Conservation (phyloP, 2,888 invertebrate species). For the Molorchus minor region DNA sequence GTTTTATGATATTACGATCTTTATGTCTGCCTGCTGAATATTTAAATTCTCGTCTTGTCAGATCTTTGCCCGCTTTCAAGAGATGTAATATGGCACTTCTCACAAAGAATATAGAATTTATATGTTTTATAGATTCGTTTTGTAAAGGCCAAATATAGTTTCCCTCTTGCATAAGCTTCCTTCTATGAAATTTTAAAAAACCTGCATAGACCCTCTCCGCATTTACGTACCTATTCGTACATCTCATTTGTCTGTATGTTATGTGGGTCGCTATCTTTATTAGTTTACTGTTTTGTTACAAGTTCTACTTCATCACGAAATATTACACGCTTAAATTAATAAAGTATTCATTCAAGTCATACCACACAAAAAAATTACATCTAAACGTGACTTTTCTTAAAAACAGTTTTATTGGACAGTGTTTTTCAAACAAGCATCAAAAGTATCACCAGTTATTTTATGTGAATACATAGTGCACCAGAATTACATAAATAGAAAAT, state of each 20-base stretch:
- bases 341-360: too few species aligned
- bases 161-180: slow-evolving; percentile 39
- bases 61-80: slow-evolving; percentile 51
- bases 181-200: slow-evolving; percentile 44
- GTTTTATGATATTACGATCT: slow-evolving; percentile 61
- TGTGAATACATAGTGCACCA: too few species aligned
- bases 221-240: too few species aligned
- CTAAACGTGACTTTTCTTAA: too few species aligned
- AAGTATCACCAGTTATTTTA: too few species aligned
- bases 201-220: slow-evolving; percentile 33
- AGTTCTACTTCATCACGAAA: too few species aligned
- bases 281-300: neutral
- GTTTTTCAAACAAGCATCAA: too few species aligned
- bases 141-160: slow-evolving; percentile 43
- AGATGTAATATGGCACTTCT: slow-evolving; percentile 56
- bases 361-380: too few species aligned
- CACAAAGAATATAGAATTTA: slow-evolving; percentile 58
- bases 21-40: slow-evolving; percentile 61
- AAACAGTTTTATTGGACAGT: too few species aligned
- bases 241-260: slow-evolving; percentile 30
- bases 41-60: slow-evolving; percentile 58
- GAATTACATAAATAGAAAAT: too few species aligned
- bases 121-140: slow-evolving; percentile 57
- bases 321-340: neutral
- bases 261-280: neutral